Evolutionary conservation across 1,140 invertebrate genomes (phyloP).

Genomic region (Delia radicum): DNA sequence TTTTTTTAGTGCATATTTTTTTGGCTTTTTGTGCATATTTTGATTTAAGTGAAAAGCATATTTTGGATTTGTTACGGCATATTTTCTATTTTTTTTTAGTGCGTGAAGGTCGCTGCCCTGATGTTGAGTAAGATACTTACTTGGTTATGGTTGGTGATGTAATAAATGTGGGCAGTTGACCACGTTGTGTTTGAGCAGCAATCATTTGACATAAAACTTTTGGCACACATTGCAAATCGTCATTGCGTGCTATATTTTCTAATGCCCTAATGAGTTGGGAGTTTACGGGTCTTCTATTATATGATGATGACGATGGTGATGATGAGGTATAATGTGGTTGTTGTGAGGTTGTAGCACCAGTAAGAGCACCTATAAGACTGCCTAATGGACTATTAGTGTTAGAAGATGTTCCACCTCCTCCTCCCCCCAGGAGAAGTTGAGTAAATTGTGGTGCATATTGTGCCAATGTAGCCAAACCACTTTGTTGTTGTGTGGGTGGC

Average conservation of each 20-base stretch:
- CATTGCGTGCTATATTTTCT: slow-evolving; percentile 71
- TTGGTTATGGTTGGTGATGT: slow-evolving; percentile 66
- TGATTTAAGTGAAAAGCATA: no score
- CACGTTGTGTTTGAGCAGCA: slow-evolving; percentile 60
- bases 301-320: slow-evolving; percentile 34
- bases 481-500: neutral
- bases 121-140: slow-evolving; percentile 61
- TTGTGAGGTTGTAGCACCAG: slow-evolving; percentile 22
- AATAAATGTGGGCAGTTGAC: slow-evolving; percentile 60
- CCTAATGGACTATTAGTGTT: slow-evolving; percentile 26
- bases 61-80: no score
- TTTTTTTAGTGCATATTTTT: no score
- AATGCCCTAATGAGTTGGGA: slow-evolving; percentile 61
- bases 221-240: slow-evolving; percentile 75
- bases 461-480: slow-evolving; percentile 43
- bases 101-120: no score
- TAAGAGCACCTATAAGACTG: slow-evolving; percentile 24
- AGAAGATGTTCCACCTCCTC: slow-evolving; percentile 30
- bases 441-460: slow-evolving; percentile 54
- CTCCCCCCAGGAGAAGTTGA: slow-evolving; percentile 44
- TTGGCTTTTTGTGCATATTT: no score
- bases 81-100: no score
- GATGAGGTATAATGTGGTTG: neutral
- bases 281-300: slow-evolving; percentile 39
- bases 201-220: slow-evolving; percentile 75